Base-by-base conservation (phyloP, 53 echinoderm and acorn worm species). In the Paracentrotus lividus region DNA sequence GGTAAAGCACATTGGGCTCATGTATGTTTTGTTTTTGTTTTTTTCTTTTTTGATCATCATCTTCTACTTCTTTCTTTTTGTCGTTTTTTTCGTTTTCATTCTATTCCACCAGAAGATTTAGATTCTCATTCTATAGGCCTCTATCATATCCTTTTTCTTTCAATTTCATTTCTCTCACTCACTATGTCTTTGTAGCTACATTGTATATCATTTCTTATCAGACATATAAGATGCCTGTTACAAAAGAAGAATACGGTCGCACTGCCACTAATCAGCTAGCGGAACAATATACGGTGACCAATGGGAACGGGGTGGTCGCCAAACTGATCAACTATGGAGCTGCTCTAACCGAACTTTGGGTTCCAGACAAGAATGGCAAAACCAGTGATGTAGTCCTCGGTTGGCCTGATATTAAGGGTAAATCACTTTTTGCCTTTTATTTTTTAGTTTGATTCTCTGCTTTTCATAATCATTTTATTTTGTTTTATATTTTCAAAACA, bases 241-340 rank as follows among this genome's bases (percentile, higher is more conserved):
- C 90, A 9, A 65, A 40, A 42, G 90, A 90, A 69, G 92, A 95
- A 9, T 98, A 94, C 90, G 98, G 97, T 49, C 81, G 88, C 54
- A 87, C 87, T 52, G 95, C 97, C 40, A 93, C 94, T 24, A 95
- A 96, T 12, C 92, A 94, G 5, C 88, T 72, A 29, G 95, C 97
- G 1, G 49, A 92, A 29, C 69, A 90, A 49, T 98, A 94, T 67
- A 96, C 95, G 2, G 55, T 98, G 44, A 95, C 88, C 76, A 98
- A 98, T 84, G 56, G 29, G 38, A 97, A 96, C 84, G 97, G 95
- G n/a, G 88, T 97, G 93, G 84, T 94, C 29, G 95, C 95, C 1
- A 95, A 96, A 85, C 49, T 98, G 43, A 97, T 92, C 68, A 98
- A 91, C 76, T 97, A 90, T 88, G 98, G 98, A 27, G 98, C 96